phyloP scores from a whole-genome alignment of 2,797 vertebrate genomes.

The Dermochelys coriacea region DNA sequence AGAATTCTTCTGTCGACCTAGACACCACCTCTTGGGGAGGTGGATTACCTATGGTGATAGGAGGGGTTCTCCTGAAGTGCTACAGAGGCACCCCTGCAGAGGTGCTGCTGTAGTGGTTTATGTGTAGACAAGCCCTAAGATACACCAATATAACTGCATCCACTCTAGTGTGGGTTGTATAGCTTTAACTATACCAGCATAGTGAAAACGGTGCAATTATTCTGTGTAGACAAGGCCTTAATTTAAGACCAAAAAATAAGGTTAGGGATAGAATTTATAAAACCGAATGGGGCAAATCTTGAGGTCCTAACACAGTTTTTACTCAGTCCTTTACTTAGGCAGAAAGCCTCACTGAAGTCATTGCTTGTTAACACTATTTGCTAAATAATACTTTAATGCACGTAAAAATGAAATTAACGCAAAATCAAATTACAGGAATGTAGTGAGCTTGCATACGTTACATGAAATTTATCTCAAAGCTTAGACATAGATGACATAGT shows the following conservation, averaged over 20 bases:
- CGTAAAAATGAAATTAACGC: neutral
- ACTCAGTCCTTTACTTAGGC: neutral
- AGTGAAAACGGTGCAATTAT: neutral
- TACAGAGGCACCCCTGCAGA: neutral
- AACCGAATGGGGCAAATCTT: neutral
- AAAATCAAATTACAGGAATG: neutral
- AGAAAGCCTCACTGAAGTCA: neutral
- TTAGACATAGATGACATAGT: neutral
- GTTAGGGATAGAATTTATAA: neutral
- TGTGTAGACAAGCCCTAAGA: neutral
- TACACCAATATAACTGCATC: neutral
- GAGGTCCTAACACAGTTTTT: neutral
- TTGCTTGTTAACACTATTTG: neutral
- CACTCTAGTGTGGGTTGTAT: neutral
- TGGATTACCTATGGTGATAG: neutral
- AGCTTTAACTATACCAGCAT: neutral
- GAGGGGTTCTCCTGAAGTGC: neutral
- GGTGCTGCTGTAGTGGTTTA: neutral
- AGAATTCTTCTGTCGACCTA: neutral
- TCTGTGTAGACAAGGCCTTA: neutral
- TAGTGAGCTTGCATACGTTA: neutral
- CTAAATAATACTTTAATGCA: neutral
- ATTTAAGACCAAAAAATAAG: neutral
- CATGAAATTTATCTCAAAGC: neutral
- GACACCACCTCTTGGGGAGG: neutral